phyloP scores from a whole-genome alignment of 2,113 vertebrate genomes.

The Galemys pyrenaicus region DNA sequence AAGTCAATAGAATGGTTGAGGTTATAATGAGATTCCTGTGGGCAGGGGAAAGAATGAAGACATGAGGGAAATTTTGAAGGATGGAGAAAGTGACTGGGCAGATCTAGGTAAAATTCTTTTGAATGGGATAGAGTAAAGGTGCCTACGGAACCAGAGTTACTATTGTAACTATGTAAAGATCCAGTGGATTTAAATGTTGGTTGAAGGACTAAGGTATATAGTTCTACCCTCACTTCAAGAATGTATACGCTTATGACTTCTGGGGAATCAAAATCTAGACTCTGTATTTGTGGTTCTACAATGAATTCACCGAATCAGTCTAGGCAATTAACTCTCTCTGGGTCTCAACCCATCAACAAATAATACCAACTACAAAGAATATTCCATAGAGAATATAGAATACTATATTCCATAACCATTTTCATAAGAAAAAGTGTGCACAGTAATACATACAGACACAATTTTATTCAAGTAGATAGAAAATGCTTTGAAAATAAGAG shows the following conservation, averaged over 20 bases:
- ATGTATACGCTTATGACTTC: neutral
- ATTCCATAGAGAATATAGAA: neutral
- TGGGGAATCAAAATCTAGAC: neutral
- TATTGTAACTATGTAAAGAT: neutral
- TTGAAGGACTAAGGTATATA: neutral
- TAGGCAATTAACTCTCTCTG: neutral
- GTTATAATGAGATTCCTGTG: neutral
- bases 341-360: neutral
- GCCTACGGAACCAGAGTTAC: neutral
- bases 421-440: neutral
- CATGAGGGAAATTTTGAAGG: neutral
- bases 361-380: neutral
- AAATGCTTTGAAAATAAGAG: conserved; percentile 42
- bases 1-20: neutral
- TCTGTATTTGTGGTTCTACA: neutral
- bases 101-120: neutral
- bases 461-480: neutral
- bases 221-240: conserved; percentile 2
- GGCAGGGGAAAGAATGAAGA: neutral
- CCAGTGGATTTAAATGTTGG: neutral
- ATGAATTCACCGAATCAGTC: neutral
- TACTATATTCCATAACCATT: neutral
- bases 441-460: neutral
- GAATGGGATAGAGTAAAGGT: neutral
- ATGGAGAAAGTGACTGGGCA: neutral